Conservation (phyloP, 2,113 vertebrate species). For the Scophthalmus maximus region DNA sequence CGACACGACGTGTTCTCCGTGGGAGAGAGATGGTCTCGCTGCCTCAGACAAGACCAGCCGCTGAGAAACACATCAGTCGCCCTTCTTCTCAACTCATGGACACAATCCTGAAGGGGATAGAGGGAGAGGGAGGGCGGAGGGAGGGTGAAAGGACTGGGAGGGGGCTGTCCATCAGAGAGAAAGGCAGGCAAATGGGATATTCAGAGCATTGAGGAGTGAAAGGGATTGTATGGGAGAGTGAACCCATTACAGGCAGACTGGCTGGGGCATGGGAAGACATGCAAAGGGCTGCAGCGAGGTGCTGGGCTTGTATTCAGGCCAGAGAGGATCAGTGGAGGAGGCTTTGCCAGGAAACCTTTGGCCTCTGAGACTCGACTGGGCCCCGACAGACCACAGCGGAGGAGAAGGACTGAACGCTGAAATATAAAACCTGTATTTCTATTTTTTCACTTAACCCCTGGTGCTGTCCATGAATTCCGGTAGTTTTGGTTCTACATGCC, state of each 20-base stretch:
- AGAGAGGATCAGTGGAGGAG: constrained; percentile 51
- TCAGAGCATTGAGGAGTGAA: constrained; percentile 72
- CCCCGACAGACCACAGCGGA: constrained; percentile 38
- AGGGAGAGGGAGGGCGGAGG: constrained; percentile 46
- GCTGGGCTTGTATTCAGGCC: constrained; percentile 53
- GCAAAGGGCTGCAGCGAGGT: constrained; percentile 58
- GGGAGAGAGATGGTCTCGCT: constrained; percentile 59
- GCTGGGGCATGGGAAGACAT: constrained; percentile 75
- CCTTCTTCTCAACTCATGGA: constrained; percentile 48
- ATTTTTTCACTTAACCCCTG: neutral
- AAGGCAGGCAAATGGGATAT: constrained; percentile 72
- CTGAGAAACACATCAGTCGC: constrained; percentile 71
- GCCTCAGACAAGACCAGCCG: constrained; percentile 68
- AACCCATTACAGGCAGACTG: constrained; percentile 70
- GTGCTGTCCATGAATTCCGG: accelerated
- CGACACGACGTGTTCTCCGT: constrained; percentile 48
- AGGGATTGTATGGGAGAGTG: constrained; percentile 77
- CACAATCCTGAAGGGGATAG: constrained; percentile 65
- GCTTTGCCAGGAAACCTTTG: constrained; percentile 61
- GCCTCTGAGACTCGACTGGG: constrained; percentile 31
- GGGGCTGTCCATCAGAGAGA: constrained; percentile 57
- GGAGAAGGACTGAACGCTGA: constrained; percentile 14
- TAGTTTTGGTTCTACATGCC: neutral
- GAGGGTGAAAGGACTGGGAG: constrained; percentile 33
- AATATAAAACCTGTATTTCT: neutral